Base-by-base conservation (phyloP, 1,140 invertebrate species). In the Chrysopa pallens region DNA sequence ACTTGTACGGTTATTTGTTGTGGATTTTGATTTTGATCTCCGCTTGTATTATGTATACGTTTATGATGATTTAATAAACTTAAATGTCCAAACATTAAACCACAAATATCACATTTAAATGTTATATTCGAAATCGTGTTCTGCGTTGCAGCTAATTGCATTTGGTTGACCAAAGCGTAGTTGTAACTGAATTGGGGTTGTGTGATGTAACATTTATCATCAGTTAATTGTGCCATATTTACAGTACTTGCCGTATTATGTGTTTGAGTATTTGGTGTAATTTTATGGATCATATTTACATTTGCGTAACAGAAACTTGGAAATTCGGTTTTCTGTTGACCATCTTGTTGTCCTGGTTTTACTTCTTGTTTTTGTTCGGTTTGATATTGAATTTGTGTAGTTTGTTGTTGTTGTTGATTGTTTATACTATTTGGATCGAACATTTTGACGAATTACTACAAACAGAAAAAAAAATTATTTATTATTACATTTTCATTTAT, bases 41-140 rank as follows among this genome's bases (percentile, higher is more conserved):
- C 56, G 48, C 74, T 70, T 44, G 68, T 64, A 48, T 73, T 73
- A 54, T 84, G 80, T 51, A 83, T 79, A 42, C 80, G 69, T 62
- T 86, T 87, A 55, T 87, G 83, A 52, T 84, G 78, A 60, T 82
- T 84, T 1, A 87, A 59, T 36, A 85, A 55, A 17, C 78, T 74
- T 43, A 84, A 64, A 55, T 86, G 82, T 2, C 75, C 75, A 57
- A 87, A 87, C 62, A 84, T 81, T 29, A 84, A 59, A 23, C 82
- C 82, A 55, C 84, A 87, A 4, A 85, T 76, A 60, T 87, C 84
- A 60, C 84, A 87, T 61, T 86, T 86, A 56, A 83, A 85, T 44
- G 80, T 84, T 11, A 83, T 81, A 51, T 80, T 79, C 13, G 75
- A 78, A 50, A 83, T 81, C 38, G 80, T 70, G 51, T 76, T 77